Percentiles rank a stretch among this genome's conserved stretches.
phyloP scores from a whole-genome alignment of 2,888 invertebrate species.

The Aphodius sticticus region DNA sequence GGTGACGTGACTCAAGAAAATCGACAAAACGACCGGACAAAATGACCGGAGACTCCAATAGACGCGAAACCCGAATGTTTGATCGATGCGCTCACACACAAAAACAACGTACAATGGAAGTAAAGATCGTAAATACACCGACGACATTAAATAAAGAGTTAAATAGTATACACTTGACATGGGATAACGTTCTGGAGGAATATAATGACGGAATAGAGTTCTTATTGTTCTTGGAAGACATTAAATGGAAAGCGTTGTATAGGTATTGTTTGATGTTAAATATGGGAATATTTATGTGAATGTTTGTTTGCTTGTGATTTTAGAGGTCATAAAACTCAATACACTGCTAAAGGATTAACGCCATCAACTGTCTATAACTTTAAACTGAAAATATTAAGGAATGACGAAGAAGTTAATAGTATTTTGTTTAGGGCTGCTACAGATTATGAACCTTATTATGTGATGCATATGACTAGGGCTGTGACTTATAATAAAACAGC shows the following conservation, averaged over 20 bases:
- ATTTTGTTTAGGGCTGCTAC: constrained; percentile 52
- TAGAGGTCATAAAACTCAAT: constrained; percentile 62
- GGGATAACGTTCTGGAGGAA: constrained; percentile 45
- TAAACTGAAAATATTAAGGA: constrained; percentile 55
- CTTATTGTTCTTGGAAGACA: constrained; percentile 46
- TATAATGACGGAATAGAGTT: constrained; percentile 29
- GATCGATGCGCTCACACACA: constrained; percentile 37
- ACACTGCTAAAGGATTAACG: constrained; percentile 60
- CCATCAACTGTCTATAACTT: constrained; percentile 64
- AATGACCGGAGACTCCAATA: constrained; percentile 19
- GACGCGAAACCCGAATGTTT: constrained; percentile 32
- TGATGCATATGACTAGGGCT: constrained; percentile 52
- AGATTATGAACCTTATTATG: constrained; percentile 49
- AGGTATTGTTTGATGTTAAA: constrained; percentile 44
- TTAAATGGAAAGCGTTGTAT: constrained; percentile 50
- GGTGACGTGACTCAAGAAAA: background rate
- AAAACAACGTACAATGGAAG: constrained; percentile 32
- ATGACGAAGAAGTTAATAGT: constrained; percentile 52
- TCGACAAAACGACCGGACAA: background rate
- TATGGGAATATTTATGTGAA: constrained; percentile 11
- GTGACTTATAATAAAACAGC: constrained; percentile 50
- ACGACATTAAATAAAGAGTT: constrained; percentile 40
- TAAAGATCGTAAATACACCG: constrained; percentile 38
- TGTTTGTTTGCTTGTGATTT: constrained; percentile 39
- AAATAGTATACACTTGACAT: constrained; percentile 43